A percentile compares a stretch with the other conserved stretches of the same genome.
Evolutionary conservation across 1,140 invertebrate genomes (phyloP).

Genomic region (Phymorhynchus buccinoides): DNA sequence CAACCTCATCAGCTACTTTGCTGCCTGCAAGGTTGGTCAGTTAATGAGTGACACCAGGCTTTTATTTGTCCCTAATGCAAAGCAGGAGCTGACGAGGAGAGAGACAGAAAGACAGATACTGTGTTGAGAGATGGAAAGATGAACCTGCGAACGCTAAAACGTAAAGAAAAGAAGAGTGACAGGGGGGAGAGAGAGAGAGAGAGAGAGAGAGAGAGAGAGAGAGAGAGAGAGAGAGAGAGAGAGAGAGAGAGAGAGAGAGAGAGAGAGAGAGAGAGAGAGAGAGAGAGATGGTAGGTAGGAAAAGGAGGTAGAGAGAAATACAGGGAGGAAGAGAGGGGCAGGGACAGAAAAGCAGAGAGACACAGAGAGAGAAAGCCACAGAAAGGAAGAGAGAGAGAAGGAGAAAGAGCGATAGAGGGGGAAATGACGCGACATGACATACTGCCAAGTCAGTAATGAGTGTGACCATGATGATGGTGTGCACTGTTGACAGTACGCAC

Average conservation of each 20-base stretch:
- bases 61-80: too few species aligned
- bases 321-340: background rate
- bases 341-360: background rate
- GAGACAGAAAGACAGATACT: too few species aligned
- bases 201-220: constrained; percentile 1
- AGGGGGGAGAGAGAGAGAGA: background rate
- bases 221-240: constrained; percentile 6
- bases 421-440: too few species aligned
- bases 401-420: background rate
- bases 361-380: background rate
- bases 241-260: background rate
- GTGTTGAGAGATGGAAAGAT: too few species aligned
- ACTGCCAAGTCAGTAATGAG: too few species aligned
- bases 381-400: background rate
- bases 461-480: background rate
- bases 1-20: constrained; percentile 67
- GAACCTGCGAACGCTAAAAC: too few species aligned
- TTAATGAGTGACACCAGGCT: too few species aligned
- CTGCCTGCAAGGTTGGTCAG: constrained; percentile 61
- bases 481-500: constrained; percentile 52
- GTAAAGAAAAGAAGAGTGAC: too few species aligned
- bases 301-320: background rate
- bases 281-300: background rate
- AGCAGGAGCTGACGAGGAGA: too few species aligned
- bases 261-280: background rate